Base-by-base conservation (phyloP, 2,888 invertebrate species). In the Epistrophe grossulariae region DNA sequence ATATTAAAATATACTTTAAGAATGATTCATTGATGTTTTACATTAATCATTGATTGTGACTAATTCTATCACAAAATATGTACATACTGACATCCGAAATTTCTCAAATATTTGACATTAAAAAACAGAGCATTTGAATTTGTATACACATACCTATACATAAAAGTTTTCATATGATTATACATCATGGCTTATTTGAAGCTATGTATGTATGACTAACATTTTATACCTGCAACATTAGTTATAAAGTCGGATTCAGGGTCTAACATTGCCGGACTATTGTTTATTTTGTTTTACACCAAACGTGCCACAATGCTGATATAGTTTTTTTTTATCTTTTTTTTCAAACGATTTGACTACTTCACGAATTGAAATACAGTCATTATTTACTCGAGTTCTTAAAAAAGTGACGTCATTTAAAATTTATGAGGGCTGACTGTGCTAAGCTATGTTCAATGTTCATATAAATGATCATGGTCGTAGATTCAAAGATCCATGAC, bases 331-430 rank as follows among this genome's bases (percentile, higher is more conserved):
- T 40, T 71, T 52, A 17, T 48, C 3, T 35, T 15, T 71, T 40
- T 28, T 17, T 40, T 72, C 35, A 15, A n/a, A 15, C 10, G 17
- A 13, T 68, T 62, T 55, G 28, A 57, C 19, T 66, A 62, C 59
- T 73, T 40, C 24, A 45, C 62, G 13, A 79, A 50, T 43, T 50
- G 19, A 64, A 79, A 84, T 64, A 45, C 31, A 57, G 48, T 57
- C 60, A 79, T 57, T 19, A 15, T 57, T 35, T 59, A 13, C 57
- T 77, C 19, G 15, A 71, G 43, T 13, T 57, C 50, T 64, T 62
- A 11, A 31, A 66, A 66, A 71, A 80, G 70, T 84, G 72, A 84
- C 84, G 84, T 84, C 81, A 84, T 80, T 72, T 77, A 45, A 17
- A 71, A 68, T 76, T 45, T 57, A 72, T 55, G 24, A 52, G 6